Percentiles rank a stretch among this genome's conserved stretches.
phyloP scores from a whole-genome alignment of 2,797 vertebrate species.

The Hyperoplus lanceolatus region DNA sequence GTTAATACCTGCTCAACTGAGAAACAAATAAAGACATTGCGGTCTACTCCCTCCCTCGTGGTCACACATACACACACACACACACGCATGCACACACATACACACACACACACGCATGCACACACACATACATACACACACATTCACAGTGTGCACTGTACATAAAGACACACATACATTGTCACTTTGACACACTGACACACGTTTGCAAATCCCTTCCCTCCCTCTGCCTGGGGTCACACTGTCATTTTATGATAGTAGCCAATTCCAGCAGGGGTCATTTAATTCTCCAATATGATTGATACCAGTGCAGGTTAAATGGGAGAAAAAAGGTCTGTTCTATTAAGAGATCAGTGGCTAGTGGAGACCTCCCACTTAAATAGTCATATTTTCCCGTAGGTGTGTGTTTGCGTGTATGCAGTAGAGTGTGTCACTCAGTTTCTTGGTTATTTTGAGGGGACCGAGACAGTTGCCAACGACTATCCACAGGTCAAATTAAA shows the following conservation, averaged over 20 bases:
- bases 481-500: slow-evolving; percentile 98
- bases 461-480: slow-evolving; percentile 79
- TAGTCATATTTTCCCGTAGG: slow-evolving; percentile 81
- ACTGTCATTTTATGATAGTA: slow-evolving; percentile 97
- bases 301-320: slow-evolving; percentile 94
- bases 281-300: slow-evolving; percentile 98
- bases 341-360: slow-evolving; percentile 96
- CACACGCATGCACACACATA: slow-evolving; percentile 16
- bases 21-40: slow-evolving; percentile 94
- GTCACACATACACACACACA: not conserved
- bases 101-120: slow-evolving; percentile 26
- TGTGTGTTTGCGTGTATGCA: slow-evolving; percentile 50
- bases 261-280: slow-evolving; percentile 96
- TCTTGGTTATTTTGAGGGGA: slow-evolving; percentile 86
- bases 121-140: slow-evolving; percentile 21
- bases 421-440: slow-evolving; percentile 45
- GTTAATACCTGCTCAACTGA: slow-evolving; percentile 98
- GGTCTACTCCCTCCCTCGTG: slow-evolving; percentile 54
- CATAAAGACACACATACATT: slow-evolving; percentile 24
- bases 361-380: slow-evolving; percentile 99
- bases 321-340: slow-evolving; percentile 93
- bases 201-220: slow-evolving; percentile 47
- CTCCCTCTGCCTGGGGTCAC: slow-evolving; percentile 89
- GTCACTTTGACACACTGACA: slow-evolving; percentile 58
- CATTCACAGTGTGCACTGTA: slow-evolving; percentile 26